phyloP scores from a whole-genome alignment of 1,140 invertebrate species.

The Nebria ingens region DNA sequence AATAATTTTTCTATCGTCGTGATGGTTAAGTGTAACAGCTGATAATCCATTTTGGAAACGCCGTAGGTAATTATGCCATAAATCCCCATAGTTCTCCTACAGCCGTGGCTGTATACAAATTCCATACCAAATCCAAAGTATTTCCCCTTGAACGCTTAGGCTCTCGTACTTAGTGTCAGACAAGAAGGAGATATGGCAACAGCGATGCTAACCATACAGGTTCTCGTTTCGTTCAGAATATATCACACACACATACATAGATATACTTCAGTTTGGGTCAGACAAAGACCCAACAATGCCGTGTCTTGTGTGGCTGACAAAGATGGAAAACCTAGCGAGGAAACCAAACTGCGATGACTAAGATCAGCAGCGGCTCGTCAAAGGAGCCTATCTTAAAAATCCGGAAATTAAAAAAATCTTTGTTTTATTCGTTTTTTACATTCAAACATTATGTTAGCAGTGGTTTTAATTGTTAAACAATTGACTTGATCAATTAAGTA shows the following conservation, averaged over 20 bases:
- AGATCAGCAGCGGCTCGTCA: neutral
- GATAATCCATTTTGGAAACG: neutral
- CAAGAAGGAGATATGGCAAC: conserved; percentile 5
- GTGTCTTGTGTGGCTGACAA: neutral
- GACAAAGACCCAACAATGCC: neutral
- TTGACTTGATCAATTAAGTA: no score
- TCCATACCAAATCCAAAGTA: neutral
- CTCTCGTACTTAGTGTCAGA: conserved; percentile 8
- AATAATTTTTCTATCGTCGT: neutral
- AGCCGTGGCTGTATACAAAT: neutral
- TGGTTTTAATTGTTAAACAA: no score
- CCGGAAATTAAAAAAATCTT: no score
- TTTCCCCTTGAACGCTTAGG: neutral
- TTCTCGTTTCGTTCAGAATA: conserved; percentile 8
- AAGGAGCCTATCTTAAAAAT: neutral
- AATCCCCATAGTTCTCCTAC: neutral
- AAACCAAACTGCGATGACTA: neutral
- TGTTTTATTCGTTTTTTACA: no score
- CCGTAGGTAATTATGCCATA: neutral
- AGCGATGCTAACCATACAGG: conserved; percentile 8
- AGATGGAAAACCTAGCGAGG: neutral
- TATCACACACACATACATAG: neutral
- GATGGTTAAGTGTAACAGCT: neutral
- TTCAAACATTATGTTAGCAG: no score
- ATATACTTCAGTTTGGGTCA: neutral